Evolutionary conservation across 30 jellyfish, hydroid and myxozoan species (phyloP), one percentile per base, ranked within the genome.

Genomic region (Haliclystus octoradiatus): DNA sequence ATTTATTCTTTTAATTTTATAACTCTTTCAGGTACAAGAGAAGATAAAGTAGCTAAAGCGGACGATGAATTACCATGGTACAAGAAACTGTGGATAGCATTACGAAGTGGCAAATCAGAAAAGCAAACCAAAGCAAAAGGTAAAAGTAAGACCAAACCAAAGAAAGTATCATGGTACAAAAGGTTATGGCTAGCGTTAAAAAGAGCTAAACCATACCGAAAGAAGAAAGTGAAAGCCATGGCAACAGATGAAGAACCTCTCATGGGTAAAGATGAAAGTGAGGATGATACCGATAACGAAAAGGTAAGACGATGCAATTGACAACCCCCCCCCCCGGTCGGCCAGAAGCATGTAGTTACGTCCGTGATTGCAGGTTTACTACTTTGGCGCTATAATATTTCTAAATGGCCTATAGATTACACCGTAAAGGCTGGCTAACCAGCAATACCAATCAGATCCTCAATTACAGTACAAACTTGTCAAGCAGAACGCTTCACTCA

Each of bases 1-100:
- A 19, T 9, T 40, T 40, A 19, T 40, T 40, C 14, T 40, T 40
- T 9, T 40, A 19, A 19, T 9, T 40, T 40, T 40, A 19, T 40
- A 40, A 5, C 19, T 5, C 19, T 33, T 62, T 2, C 34, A 89
- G 98, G 98, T 3, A 89, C 98, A 7, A 62, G 98, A 71, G 98
- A 89, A 52, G 95, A 68, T 26, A 89, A 81, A 78, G 57, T 40
- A 19, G 9, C 57, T 9, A 40, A 40, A 19, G 57, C 14, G 19
- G 14, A 9, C 9, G 19, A 19, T 19, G n/a, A n/a, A n/a, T 9
- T 40, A 19, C 57, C 57, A 40, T 40, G 57, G 57, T 40, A 40
- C 57, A 40, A 40, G 57, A 40, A 40, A 40, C 57, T 40, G 19
- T 40, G 57, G 57, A 40, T 19, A 19, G 57, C 57, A 19, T 5